Percentiles rank a stretch among this genome's conserved stretches.
These are phyloP conservation scores for Drosophila tripunctata DNA, from an alignment of 2,888 invertebrate species.

Conservation along the genomic window DNA sequence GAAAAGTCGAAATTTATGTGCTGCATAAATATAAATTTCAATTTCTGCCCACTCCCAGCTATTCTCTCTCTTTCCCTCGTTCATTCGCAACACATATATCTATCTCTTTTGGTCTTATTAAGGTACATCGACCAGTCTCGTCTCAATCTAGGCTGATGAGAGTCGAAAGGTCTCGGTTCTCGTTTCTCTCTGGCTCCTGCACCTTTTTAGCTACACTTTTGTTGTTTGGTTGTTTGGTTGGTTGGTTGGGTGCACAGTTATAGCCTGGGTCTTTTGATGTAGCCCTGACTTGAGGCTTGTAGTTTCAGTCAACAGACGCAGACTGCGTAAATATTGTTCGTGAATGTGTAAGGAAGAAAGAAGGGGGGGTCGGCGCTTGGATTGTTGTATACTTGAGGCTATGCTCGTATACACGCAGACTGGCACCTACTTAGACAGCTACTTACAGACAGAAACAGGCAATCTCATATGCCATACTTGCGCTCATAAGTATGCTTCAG, in stretches of 20 bases:
- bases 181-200: too few species aligned
- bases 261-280: constrained; percentile 50
- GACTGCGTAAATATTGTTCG: constrained; percentile 62
- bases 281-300: constrained; percentile 38
- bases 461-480: constrained; percentile 40
- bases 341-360: constrained; percentile 19
- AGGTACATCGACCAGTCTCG: constrained; percentile 45
- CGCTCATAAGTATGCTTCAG: constrained; percentile 1
- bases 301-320: constrained; percentile 53
- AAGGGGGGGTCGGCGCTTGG: too few species aligned
- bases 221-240: constrained; percentile 32
- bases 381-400: constrained; percentile 26
- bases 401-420: constrained; percentile 7
- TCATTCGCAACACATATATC: background rate
- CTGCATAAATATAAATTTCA: constrained; percentile 78
- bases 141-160: constrained; percentile 25
- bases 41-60: too few species aligned
- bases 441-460: constrained; percentile 48
- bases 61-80: constrained; percentile 23
- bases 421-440: constrained; percentile 58
- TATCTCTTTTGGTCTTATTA: constrained; percentile 5
- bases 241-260: constrained; percentile 25
- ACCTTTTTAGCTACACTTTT: constrained; percentile 37
- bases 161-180: constrained; percentile 1
- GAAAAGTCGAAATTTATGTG: constrained; percentile 76